Percentiles rank a stretch among this genome's conserved stretches.
Evolutionary conservation across 2,113 vertebrate genomes (phyloP).

Genomic region (Xenopus laevis): DNA sequence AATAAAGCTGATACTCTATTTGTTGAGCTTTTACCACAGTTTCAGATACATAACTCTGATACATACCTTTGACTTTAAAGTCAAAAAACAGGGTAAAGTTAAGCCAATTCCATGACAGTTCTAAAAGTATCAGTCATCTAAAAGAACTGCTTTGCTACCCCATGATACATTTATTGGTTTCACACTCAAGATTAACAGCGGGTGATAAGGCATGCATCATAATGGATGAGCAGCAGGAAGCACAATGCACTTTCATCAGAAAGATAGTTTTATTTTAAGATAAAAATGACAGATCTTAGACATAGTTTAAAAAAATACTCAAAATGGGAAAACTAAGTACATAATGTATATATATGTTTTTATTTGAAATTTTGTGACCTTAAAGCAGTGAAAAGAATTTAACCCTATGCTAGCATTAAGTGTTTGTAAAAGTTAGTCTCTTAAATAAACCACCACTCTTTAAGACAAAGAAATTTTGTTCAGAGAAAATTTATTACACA

Average conservation of each 20-base stretch:
- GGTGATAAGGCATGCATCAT: slow-evolving; percentile 31
- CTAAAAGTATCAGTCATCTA: slow-evolving; percentile 46
- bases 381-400: too few relatives aligned
- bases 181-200: slow-evolving; percentile 43
- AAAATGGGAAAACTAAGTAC: neutral
- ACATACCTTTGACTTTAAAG: too few relatives aligned
- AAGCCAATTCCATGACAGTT: slow-evolving; percentile 36
- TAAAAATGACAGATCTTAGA: slow-evolving; percentile 30
- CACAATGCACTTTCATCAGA: neutral
- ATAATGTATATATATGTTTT: too few relatives aligned
- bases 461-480: too few relatives aligned
- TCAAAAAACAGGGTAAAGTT: slow-evolving; percentile 46
- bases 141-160: slow-evolving; percentile 44
- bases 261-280: slow-evolving; percentile 1
- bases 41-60: too few relatives aligned
- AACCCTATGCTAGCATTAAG: too few relatives aligned
- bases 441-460: too few relatives aligned
- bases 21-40: too few relatives aligned
- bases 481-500: too few relatives aligned
- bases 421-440: too few relatives aligned
- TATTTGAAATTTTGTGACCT: too few relatives aligned
- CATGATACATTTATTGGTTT: slow-evolving; percentile 51
- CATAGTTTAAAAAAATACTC: slow-evolving; percentile 13
- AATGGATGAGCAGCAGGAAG: slow-evolving; percentile 35
- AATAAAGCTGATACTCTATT: too few relatives aligned